Evolutionary conservation across 2,888 invertebrate species (phyloP).

Genomic region (Seladonia tumulorum): DNA sequence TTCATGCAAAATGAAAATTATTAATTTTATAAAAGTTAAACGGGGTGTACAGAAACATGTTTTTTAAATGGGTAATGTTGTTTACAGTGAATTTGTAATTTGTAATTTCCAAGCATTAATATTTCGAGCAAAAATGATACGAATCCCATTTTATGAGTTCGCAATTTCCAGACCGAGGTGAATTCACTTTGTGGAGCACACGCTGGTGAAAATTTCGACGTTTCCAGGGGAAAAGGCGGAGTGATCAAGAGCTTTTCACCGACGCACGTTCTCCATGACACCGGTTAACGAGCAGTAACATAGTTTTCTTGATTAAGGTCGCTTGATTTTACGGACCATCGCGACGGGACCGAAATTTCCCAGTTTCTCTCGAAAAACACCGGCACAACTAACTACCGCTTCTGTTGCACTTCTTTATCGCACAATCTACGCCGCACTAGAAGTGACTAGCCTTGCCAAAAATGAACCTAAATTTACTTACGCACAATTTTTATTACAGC

Average conservation of each 20-base stretch:
- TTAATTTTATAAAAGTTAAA: too few species aligned
- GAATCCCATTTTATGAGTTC: background rate
- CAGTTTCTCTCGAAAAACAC: background rate
- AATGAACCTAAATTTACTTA: background rate
- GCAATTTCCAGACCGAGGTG: background rate
- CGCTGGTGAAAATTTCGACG: background rate
- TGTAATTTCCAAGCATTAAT: too few species aligned
- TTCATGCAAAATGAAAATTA: too few species aligned
- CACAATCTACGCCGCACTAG: background rate
- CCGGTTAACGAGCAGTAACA: constrained; percentile 2
- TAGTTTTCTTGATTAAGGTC: constrained; percentile 1
- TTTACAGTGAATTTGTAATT: too few species aligned
- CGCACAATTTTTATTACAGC: background rate
- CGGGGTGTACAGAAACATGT: too few species aligned
- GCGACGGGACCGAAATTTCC: background rate
- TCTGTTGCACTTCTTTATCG: background rate
- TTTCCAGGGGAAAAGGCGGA: background rate
- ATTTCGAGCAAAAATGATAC: too few species aligned
- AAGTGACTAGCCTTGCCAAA: background rate
- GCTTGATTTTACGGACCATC: background rate
- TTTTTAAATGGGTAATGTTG: too few species aligned
- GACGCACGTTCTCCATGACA: background rate
- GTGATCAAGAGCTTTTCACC: background rate
- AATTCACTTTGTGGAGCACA: background rate
- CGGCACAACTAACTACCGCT: background rate